Evolutionary conservation across 2,888 invertebrate genomes (phyloP).

Genomic region (Eupithecia centaureata): DNA sequence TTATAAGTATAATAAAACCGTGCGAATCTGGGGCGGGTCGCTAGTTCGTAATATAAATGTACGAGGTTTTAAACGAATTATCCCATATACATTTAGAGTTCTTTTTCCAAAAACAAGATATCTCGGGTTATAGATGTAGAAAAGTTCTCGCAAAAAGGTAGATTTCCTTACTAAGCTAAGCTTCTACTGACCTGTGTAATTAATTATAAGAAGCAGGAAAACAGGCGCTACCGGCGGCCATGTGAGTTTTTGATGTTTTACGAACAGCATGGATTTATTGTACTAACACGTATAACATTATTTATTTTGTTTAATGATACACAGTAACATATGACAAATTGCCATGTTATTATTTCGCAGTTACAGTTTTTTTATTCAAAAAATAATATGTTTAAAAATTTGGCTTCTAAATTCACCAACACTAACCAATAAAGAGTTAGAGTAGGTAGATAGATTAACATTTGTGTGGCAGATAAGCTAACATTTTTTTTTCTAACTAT

Average conservation of each 20-base stretch:
- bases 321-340: constrained; percentile 13
- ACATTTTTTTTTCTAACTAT: background rate
- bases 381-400: background rate
- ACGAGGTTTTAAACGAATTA: background rate
- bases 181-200: constrained; percentile 51
- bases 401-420: constrained; percentile 10
- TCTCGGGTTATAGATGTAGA: background rate
- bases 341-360: background rate
- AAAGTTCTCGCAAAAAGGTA: constrained; percentile 50
- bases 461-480: constrained; percentile 7
- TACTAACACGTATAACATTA: constrained; percentile 15
- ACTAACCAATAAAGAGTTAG: background rate
- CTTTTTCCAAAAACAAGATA: background rate
- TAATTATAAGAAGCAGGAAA: constrained; percentile 49
- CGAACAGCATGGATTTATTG: constrained; percentile 54
- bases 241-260: constrained; percentile 55
- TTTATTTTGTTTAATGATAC: constrained; percentile 23
- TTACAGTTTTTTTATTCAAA: background rate
- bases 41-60: background rate
- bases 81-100: background rate
- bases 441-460: background rate
- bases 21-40: too few species aligned
- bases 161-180: constrained; percentile 61
- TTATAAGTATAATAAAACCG: too few species aligned
- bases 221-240: constrained; percentile 48